Evolutionary conservation across 2,888 invertebrate species (phyloP).

Genomic region (Caenorhabditis uteleia): DNA sequence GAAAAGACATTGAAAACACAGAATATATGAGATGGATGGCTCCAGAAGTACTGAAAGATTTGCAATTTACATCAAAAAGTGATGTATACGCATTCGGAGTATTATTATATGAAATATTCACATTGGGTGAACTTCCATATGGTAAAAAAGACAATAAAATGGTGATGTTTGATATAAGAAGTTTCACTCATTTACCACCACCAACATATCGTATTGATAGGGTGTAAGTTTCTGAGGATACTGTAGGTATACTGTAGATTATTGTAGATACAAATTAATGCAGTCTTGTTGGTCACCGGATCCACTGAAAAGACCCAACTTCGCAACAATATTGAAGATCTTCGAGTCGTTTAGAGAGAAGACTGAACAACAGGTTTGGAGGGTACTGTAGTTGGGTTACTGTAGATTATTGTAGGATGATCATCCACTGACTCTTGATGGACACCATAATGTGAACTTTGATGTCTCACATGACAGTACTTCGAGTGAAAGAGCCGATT

Average conservation of each 20-base stretch:
- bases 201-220: conserved; percentile 82
- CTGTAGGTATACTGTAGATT: too few species aligned
- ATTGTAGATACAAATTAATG: conserved; percentile 54
- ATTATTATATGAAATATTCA: conserved; percentile 94
- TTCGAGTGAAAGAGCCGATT: conserved; percentile 20
- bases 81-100: conserved; percentile 84
- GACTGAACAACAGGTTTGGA: conserved; percentile 48
- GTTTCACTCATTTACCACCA: conserved; percentile 78
- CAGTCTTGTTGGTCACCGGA: conserved; percentile 47
- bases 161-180: conserved; percentile 14
- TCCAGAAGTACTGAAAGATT: conserved; percentile 92
- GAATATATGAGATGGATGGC: conserved; percentile 85
- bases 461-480: conserved; percentile 40
- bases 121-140: conserved; percentile 94
- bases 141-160: conserved; percentile 82
- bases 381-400: not conserved
- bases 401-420: conserved; percentile 27
- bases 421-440: conserved; percentile 33
- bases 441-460: conserved; percentile 38
- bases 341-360: conserved; percentile 59
- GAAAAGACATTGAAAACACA: conserved; percentile 13
- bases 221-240: conserved; percentile 70
- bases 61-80: conserved; percentile 92
- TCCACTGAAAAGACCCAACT: conserved; percentile 49
- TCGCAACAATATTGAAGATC: conserved; percentile 38